A percentile compares a stretch with the other conserved stretches of the same genome.
These are phyloP conservation scores for Diorhabda sublineata DNA, from an alignment of 1,140 invertebrate species.

Conservation along the genomic window DNA sequence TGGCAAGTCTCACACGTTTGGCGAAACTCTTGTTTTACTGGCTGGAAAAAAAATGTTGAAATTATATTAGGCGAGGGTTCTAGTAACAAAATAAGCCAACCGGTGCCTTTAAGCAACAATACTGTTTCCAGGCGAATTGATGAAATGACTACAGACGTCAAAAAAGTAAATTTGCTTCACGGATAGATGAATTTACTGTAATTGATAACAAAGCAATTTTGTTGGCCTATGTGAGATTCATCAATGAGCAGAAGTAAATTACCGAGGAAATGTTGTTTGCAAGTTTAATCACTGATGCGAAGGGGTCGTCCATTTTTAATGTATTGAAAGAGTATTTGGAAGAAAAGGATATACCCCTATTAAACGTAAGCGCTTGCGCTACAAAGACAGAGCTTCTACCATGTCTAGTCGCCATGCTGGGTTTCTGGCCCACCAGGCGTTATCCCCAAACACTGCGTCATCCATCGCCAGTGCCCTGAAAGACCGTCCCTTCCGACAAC, in stretches of 20 bases:
- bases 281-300: conserved; percentile 3
- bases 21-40: background rate
- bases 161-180: background rate
- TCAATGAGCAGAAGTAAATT: background rate
- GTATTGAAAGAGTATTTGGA: background rate
- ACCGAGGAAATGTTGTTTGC: background rate
- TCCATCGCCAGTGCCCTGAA: background rate
- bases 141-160: background rate
- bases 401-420: background rate
- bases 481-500: background rate
- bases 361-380: background rate
- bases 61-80: background rate
- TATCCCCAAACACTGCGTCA: background rate
- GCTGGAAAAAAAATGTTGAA: background rate
- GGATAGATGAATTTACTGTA: no score
- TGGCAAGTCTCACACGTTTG: background rate
- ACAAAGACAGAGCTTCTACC: background rate
- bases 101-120: background rate
- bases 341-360: background rate
- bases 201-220: no score
- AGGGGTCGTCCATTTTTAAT: background rate
- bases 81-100: background rate
- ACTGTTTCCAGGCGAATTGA: background rate
- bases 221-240: no score
- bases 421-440: background rate